Evolutionary conservation across 2,113 vertebrate species (phyloP).

Genomic region (Strix uralensis): DNA sequence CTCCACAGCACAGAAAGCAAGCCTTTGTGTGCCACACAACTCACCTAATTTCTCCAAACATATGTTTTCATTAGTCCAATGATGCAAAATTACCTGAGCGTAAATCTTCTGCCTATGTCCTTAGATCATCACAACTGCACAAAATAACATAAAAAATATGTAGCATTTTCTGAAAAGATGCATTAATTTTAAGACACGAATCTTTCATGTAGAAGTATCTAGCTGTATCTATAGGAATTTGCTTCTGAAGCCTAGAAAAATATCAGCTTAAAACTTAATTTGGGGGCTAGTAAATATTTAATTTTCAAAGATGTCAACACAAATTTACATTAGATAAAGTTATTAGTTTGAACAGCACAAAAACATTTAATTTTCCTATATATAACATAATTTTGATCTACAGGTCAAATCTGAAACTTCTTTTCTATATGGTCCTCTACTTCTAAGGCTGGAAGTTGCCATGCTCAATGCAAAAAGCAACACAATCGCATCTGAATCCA

Average conservation of each 20-base stretch:
- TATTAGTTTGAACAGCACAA: background rate
- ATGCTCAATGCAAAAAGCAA: background rate
- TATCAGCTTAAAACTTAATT: background rate
- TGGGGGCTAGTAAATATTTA: background rate
- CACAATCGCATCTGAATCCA: background rate
- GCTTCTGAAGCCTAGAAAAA: background rate
- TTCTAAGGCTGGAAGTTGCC: background rate
- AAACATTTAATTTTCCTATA: background rate
- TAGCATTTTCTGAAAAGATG: background rate
- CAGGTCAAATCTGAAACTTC: background rate
- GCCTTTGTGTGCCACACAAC: background rate
- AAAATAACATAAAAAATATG: rapidly evolving
- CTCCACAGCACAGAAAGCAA: background rate
- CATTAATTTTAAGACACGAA: background rate
- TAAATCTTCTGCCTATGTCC: background rate
- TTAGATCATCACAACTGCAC: background rate
- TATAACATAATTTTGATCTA: background rate
- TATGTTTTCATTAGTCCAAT: background rate
- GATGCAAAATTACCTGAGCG: background rate
- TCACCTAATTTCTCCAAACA: background rate
- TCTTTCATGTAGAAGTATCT: background rate
- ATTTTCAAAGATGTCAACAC: background rate
- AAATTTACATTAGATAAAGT: background rate
- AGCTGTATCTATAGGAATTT: background rate
- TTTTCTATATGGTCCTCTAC: background rate